These are phyloP conservation scores for Synergus laeviventris DNA, from an alignment of 2,888 invertebrate species.

Conservation along the genomic window DNA sequence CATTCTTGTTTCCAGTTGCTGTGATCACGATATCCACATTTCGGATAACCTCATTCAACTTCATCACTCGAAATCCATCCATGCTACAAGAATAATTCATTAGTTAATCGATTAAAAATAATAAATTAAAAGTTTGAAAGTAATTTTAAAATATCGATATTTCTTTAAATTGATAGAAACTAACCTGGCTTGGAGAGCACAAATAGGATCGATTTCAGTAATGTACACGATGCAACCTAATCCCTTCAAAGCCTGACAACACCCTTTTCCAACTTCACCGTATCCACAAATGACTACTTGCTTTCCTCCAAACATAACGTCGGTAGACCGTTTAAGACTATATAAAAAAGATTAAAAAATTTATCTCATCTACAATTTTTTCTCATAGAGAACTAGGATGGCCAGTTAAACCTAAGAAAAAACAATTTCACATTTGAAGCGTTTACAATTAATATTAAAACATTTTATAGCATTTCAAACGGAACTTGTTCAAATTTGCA, in stretches of 20 bases:
- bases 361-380: not conserved
- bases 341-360: not conserved
- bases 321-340: conserved; percentile 91
- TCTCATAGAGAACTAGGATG: too few species aligned
- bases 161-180: conserved; percentile 42
- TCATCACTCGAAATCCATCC: conserved; percentile 97
- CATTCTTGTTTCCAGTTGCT: conserved; percentile 98
- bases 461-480: too few species aligned
- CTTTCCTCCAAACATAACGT: conserved; percentile 98
- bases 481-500: too few species aligned
- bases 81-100: conserved; percentile 80
- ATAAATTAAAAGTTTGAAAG: too few species aligned
- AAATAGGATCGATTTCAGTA: conserved; percentile 98
- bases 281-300: conserved; percentile 97
- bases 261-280: conserved; percentile 98
- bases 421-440: too few species aligned
- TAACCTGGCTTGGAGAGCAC: conserved; percentile 95
- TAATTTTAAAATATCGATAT: not conserved
- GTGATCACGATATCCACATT: conserved; percentile 97
- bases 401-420: too few species aligned
- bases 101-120: conserved; percentile 16
- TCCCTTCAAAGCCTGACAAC: conserved; percentile 95
- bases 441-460: too few species aligned
- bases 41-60: conserved; percentile 94
- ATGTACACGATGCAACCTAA: conserved; percentile 94